Base-by-base conservation (phyloP, 2,888 invertebrate genomes). In the Rhamnusium bicolor region DNA sequence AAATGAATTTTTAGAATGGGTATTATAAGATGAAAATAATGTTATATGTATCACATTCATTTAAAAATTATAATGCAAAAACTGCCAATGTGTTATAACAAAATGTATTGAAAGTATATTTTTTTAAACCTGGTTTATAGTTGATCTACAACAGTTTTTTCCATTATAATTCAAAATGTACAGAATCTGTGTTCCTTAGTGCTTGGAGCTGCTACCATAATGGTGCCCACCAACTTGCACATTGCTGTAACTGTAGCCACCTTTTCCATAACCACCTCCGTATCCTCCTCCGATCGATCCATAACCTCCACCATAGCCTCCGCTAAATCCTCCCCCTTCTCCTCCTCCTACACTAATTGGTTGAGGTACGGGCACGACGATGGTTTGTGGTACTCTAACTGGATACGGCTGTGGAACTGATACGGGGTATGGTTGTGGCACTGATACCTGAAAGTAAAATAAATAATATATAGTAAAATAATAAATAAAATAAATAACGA, bases 161-260 rank as follows among this genome's bases (percentile, higher is more conserved):
- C 10, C 1, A 18, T 32, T 24, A 32, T 3, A 40, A n/a, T 40
- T 40, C 3, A 2, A 49, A 8, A 10, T 19, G 14, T 2, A 7
- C 27, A 5, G 10, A 46, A 10, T 32, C 49, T 46, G 27, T 27
- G 24, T 54, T 56, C 56, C 67, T 40, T 60, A 81, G 74, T 80
- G 78, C 72, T 80, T 79, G 78, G 80, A 81, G 75, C 80, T 81
- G 80, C 77, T 81, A 69, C 79, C 81, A 51, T 79, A 81, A 61
- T 79, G 75, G 75, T 80, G 80, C 72, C 80, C 80, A 73, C 85
- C 85, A 73, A 84, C 67, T 67, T 84, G 82, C 72, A 85, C 80
- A 73, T 83, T 85, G 65, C 84, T 79, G 63, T 82, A 86, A 73
- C 85, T 81, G 79, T 80, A 77, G 73, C 85, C 83, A 70, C 84